A percentile compares a stretch with the other conserved stretches of the same genome.
These are phyloP conservation scores for Strix occidentalis DNA, from an alignment of 2,797 vertebrate genomes.

Conservation along the genomic window DNA sequence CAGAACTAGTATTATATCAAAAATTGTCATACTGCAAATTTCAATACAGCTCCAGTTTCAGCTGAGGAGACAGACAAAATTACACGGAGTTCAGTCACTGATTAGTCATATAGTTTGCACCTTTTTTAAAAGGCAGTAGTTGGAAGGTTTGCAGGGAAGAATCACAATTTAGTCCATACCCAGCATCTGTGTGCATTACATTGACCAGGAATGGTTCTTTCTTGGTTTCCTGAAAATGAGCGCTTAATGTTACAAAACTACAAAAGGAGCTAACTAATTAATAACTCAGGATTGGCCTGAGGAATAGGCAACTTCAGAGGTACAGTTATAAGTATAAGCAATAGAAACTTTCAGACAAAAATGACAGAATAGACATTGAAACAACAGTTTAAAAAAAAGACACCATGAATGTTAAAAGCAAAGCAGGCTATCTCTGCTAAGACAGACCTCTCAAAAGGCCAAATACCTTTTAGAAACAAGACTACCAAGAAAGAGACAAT, in stretches of 20 bases:
- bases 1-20: neutral
- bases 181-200: neutral
- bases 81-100: neutral
- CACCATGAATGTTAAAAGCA: neutral
- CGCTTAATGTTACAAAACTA: neutral
- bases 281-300: neutral
- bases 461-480: neutral
- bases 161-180: neutral
- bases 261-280: neutral
- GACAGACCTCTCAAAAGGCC: neutral
- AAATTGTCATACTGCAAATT: fast-evolving
- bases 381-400: neutral
- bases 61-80: neutral
- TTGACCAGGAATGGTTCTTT: neutral
- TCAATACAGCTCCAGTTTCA: neutral
- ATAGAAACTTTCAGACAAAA: neutral
- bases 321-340: neutral
- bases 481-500: neutral
- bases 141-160: neutral
- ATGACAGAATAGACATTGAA: neutral
- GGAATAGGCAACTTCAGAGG: neutral
- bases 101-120: neutral
- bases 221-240: neutral
- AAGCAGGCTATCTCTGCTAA: neutral
- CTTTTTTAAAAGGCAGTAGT: neutral